phyloP scores from a whole-genome alignment of 2,888 invertebrate genomes.

The Hyles lineata region DNA sequence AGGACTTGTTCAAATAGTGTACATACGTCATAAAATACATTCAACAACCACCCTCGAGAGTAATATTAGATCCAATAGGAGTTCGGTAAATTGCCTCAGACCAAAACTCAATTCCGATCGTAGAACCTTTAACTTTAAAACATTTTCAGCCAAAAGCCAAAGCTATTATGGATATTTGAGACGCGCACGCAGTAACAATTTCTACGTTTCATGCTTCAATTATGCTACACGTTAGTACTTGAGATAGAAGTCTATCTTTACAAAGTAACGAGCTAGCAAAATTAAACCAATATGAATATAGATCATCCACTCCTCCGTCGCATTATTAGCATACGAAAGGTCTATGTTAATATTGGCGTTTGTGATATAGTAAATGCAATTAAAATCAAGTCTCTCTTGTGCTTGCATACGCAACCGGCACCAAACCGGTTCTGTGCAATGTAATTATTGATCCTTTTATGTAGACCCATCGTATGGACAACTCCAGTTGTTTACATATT shows the following conservation, averaged over 20 bases:
- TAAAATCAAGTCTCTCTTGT: constrained; percentile 18
- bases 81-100: too few relatives aligned
- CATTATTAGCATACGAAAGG: neutral
- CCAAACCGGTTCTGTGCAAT: neutral
- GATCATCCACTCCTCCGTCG: neutral
- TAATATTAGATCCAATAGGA: too few relatives aligned
- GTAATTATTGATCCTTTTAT: neutral
- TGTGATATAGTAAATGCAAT: constrained; percentile 7
- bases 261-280: too few relatives aligned
- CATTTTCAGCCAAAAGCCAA: too few relatives aligned
- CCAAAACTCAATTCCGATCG: too few relatives aligned
- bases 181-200: too few relatives aligned
- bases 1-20: neutral
- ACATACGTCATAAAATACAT: too few relatives aligned
- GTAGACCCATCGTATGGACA: constrained; percentile 1
- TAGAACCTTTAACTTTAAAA: too few relatives aligned
- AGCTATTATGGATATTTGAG: too few relatives aligned
- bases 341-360: neutral
- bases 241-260: too few relatives aligned
- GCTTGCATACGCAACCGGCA: neutral
- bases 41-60: too few relatives aligned
- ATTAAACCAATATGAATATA: neutral
- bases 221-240: neutral
- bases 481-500: neutral
- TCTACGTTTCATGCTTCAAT: neutral